phyloP scores from a whole-genome alignment of 2,888 invertebrate species.

The Spisula subtruncata region DNA sequence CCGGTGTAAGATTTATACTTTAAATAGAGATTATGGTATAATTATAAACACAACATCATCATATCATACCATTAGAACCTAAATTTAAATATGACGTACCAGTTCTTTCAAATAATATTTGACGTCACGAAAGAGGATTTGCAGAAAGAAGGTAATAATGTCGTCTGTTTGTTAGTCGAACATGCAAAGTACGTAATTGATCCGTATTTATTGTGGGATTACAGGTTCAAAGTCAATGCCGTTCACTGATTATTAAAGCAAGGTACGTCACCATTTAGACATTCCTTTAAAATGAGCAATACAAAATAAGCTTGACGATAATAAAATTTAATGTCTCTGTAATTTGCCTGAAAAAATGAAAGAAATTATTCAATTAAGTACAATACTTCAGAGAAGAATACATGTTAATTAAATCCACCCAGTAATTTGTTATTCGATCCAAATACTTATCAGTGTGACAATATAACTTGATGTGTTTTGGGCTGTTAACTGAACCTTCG shows the following conservation, averaged over 20 bases:
- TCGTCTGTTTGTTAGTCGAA: background rate
- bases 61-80: background rate
- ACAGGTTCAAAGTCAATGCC: background rate
- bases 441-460: background rate
- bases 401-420: no score
- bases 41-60: background rate
- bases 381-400: no score
- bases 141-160: background rate
- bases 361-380: background rate
- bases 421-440: background rate
- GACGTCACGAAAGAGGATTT: background rate
- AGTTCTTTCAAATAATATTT: no score
- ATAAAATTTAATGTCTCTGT: background rate
- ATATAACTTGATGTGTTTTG: background rate
- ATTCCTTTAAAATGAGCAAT: slow-evolving; percentile 13
- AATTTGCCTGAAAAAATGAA: background rate
- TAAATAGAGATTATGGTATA: background rate
- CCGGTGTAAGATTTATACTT: background rate
- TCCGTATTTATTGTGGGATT: background rate
- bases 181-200: background rate
- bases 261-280: background rate
- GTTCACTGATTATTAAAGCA: background rate
- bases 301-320: background rate
- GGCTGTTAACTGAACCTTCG: background rate
- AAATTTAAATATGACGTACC: background rate